Evolutionary conservation across 2,113 vertebrate species (phyloP).

Genomic region (Psilopogon haemacephalus): DNA sequence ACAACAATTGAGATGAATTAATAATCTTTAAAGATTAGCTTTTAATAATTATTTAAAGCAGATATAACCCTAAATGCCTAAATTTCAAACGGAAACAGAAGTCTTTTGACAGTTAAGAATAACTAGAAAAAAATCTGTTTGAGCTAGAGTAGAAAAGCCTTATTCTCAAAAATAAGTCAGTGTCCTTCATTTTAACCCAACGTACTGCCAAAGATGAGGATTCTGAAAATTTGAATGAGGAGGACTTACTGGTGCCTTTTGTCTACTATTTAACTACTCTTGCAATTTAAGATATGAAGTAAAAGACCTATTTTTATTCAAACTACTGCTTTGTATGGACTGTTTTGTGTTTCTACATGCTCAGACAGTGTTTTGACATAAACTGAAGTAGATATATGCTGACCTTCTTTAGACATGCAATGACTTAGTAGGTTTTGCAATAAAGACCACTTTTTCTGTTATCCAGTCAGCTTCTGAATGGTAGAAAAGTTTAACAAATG

Average conservation of each 20-base stretch:
- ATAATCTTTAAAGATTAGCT: background rate
- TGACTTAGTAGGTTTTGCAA: background rate
- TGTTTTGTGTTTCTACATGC: background rate
- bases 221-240: background rate
- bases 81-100: background rate
- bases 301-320: background rate
- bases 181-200: background rate
- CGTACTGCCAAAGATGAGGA: background rate
- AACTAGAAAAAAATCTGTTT: background rate
- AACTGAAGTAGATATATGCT: background rate
- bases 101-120: background rate
- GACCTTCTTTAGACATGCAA: background rate
- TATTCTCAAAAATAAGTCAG: background rate
- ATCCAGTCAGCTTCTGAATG: background rate
- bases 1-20: background rate
- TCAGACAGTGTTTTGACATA: background rate
- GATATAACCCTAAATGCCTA: background rate
- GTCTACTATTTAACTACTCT: background rate
- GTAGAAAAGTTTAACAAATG: background rate
- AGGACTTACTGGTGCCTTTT: background rate
- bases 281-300: background rate
- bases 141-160: background rate
- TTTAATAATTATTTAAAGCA: background rate
- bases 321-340: background rate
- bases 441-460: background rate